Evolutionary conservation across 2,888 invertebrate genomes (phyloP), one percentile per base, ranked within the genome.

Genomic region (Camponotus fellah): DNA sequence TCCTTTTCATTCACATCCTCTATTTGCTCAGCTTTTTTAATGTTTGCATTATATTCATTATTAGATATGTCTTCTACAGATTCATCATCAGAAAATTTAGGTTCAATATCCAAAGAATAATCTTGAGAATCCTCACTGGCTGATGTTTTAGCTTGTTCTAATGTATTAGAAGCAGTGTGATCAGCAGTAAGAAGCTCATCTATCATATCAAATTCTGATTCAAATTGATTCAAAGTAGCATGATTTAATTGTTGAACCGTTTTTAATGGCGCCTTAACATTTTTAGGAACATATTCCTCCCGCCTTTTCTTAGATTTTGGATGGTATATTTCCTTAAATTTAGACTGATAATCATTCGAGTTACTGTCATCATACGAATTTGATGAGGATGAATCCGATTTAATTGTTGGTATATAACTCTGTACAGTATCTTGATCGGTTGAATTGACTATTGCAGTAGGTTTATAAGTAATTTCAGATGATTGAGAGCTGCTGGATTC

Each of bases 161-260:
- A 43, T 10, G 40, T 17, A 43, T 75, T 84, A n/a, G 87, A 53
- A 66, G 65, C 74, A 10, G 80, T 60, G 26, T 87, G 85, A 26
- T 87, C 75, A 46, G 92, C 85, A 58, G 89, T 91, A 5, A 95
- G 89, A 74, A 95, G 94, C 82, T 95, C 95, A 88, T 95, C 95
- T 68, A 95, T 94, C 82, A 95, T 91, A 83, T 95, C 94, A 88
- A 95, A 95, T 72, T 95, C 95, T 12, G 91, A 91, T 5, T 94
- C 91, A 66, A 95, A 92, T 75, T 94, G 94, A 85, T 95, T 95
- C 75, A 95, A 91, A 69, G 94, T 90, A 53, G 94, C 93, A 34
- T 95, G 91, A 0, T 91, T 92, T 60, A 92, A 68, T 68, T 85
- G 87, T 32, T 91, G 90, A 0, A 91, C 87, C 10, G 87, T 89